Conservation (phyloP, 2,797 vertebrate genomes). For the Argyrosomus regius region DNA sequence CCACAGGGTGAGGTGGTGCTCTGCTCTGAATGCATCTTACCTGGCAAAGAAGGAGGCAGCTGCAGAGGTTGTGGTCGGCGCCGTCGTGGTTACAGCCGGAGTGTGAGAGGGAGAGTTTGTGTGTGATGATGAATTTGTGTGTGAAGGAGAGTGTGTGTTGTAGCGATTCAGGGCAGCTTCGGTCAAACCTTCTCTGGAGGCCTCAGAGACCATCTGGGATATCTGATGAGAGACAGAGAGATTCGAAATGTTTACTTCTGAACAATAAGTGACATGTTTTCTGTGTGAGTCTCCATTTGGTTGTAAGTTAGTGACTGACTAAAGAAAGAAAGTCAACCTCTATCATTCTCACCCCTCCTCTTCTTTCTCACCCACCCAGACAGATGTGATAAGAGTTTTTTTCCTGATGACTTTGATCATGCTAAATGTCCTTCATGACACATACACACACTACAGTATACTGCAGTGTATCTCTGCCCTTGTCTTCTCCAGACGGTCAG, state of each 20-base stretch:
- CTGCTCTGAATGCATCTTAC: conserved; percentile 81
- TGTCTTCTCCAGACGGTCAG: neutral
- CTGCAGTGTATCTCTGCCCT: neutral
- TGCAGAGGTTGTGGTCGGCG: conserved; percentile 90
- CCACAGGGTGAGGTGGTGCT: neutral
- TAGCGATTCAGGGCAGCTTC: conserved; percentile 92
- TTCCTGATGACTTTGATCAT: neutral
- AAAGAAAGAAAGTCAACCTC: conserved; percentile 9
- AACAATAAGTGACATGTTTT: neutral
- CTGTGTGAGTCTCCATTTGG: neutral
- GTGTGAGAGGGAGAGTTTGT: conserved; percentile 83
- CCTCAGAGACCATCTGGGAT: conserved; percentile 93
- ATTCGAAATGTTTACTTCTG: neutral
- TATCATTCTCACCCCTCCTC: neutral
- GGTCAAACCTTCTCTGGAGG: conserved; percentile 88
- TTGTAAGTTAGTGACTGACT: neutral
- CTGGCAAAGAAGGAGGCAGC: conserved; percentile 98
- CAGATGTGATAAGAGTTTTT: neutral
- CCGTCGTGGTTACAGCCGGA: conserved; percentile 81
- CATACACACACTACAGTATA: neutral
- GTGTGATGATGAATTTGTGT: conserved; percentile 68
- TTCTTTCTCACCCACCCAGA: neutral
- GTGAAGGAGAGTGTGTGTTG: conserved; percentile 90
- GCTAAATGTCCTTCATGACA: conserved; percentile 5
- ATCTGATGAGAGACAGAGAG: conserved; percentile 83